Conservation (phyloP, 2,888 invertebrate genomes). For the Dicyrtoma fusca region DNA sequence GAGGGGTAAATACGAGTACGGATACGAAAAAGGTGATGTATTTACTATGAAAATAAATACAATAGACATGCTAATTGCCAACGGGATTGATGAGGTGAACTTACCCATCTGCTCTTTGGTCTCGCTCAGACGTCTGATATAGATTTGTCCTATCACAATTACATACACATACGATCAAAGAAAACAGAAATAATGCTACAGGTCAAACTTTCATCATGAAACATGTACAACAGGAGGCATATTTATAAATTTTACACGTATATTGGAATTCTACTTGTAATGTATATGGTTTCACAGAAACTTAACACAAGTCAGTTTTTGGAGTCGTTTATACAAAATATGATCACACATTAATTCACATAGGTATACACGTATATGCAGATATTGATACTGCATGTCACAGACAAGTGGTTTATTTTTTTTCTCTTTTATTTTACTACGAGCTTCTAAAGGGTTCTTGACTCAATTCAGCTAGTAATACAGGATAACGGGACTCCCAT, state of each 20-base stretch:
- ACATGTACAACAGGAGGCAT: background rate
- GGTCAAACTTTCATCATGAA: constrained; percentile 25
- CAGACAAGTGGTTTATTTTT: no score
- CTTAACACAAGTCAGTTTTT: background rate
- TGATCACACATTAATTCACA: no score
- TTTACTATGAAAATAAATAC: background rate
- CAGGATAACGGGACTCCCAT: no score
- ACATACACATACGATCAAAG: constrained; percentile 38
- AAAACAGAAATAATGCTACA: constrained; percentile 35
- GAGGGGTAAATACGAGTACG: background rate
- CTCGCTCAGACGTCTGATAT: constrained; percentile 57
- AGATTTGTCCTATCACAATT: constrained; percentile 52
- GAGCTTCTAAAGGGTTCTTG: no score
- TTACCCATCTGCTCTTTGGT: constrained; percentile 42
- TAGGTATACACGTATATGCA: no score
- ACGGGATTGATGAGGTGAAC: constrained; percentile 27
- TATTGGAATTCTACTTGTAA: background rate
- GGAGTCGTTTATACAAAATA: background rate
- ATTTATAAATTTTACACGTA: background rate
- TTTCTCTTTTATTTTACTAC: no score
- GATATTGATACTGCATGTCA: no score
- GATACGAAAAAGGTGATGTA: constrained; percentile 1
- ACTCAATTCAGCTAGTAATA: no score
- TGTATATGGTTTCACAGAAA: background rate
- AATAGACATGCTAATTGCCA: constrained; percentile 20